A percentile compares a stretch with the other conserved stretches of the same genome.
phyloP scores from a whole-genome alignment of 2,888 invertebrate species.

The Drosophila paracracens region DNA sequence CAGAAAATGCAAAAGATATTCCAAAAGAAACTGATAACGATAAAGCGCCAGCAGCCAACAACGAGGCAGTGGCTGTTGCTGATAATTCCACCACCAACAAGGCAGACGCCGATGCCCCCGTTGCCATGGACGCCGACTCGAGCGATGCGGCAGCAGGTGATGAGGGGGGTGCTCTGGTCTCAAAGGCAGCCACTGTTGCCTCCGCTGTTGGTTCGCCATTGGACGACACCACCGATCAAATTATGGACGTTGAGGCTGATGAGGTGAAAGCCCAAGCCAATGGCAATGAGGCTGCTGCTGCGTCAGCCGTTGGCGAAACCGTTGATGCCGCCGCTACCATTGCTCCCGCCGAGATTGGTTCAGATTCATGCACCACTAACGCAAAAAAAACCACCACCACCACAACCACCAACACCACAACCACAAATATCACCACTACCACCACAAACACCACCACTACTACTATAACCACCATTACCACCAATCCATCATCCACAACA shows the following conservation, averaged over 20 bases:
- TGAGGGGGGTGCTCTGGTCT: slow-evolving; percentile 23
- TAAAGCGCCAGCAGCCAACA: slow-evolving; percentile 17
- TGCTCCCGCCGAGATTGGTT: slow-evolving; percentile 69
- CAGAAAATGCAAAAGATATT: slow-evolving; percentile 39
- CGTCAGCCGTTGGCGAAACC: slow-evolving; percentile 60
- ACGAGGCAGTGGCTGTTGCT: slow-evolving; percentile 45
- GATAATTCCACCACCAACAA: slow-evolving; percentile 5
- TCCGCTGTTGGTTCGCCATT: slow-evolving; percentile 32
- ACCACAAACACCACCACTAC: slow-evolving; percentile 59
- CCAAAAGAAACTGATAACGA: slow-evolving; percentile 23
- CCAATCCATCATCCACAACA: slow-evolving; percentile 76
- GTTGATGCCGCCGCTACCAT: slow-evolving; percentile 68
- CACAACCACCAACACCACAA: slow-evolving; percentile 58
- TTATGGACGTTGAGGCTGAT: slow-evolving; percentile 37
- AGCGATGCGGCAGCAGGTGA: slow-evolving; percentile 20
- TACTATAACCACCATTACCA: slow-evolving; percentile 65
- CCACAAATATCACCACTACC: slow-evolving; percentile 64
- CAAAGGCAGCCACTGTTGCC: slow-evolving; percentile 45
- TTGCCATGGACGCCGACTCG: slow-evolving; percentile 41
- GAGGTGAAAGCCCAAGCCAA: slow-evolving; percentile 42
- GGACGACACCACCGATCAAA: slow-evolving; percentile 51
- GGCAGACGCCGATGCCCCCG: neutral
- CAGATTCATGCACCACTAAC: slow-evolving; percentile 82
- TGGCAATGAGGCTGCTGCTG: slow-evolving; percentile 44
- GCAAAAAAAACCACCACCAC: slow-evolving; percentile 72